phyloP scores from a whole-genome alignment of 2,797 vertebrate species.

The Xenentodon cancila region DNA sequence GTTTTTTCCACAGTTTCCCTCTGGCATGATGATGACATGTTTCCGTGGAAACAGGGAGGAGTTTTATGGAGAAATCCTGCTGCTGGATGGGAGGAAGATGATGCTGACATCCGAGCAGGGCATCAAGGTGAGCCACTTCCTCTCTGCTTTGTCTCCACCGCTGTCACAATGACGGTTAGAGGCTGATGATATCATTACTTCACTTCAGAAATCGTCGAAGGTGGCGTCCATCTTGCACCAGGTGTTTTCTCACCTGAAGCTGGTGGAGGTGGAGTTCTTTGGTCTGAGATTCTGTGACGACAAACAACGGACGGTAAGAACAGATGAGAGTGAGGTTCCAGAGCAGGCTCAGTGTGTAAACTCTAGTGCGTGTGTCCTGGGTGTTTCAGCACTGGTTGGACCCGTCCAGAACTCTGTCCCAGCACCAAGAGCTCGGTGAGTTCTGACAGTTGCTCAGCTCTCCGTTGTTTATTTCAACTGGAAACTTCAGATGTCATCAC shows the following conservation, averaged over 20 bases:
- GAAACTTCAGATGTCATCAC: not conserved
- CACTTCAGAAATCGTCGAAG: slow-evolving; percentile 39
- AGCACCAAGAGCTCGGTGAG: slow-evolving; percentile 36
- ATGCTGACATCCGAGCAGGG: slow-evolving; percentile 16
- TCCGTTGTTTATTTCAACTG: no score
- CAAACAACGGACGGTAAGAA: slow-evolving; percentile 38
- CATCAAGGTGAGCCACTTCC: slow-evolving; percentile 27
- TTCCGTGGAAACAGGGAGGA: slow-evolving; percentile 47
- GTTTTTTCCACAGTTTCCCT: not conserved
- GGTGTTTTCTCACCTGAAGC: slow-evolving; percentile 33
- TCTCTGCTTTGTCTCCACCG: not conserved
- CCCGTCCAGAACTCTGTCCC: slow-evolving; percentile 33
- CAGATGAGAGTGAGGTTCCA: not conserved
- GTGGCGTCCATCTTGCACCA: slow-evolving; percentile 24
- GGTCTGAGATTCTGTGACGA: slow-evolving; percentile 45
- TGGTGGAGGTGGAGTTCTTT: slow-evolving; percentile 28
- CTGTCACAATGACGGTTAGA: not conserved
- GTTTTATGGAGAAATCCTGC: slow-evolving; percentile 49
- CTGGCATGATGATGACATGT: slow-evolving; percentile 34
- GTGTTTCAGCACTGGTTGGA: slow-evolving; percentile 46
- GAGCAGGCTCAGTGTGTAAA: not conserved
- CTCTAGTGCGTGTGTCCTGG: not conserved
- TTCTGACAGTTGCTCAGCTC: not conserved
- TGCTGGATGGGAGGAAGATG: slow-evolving; percentile 45
- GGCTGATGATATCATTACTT: not conserved